These are phyloP conservation scores for Atethmia centrago DNA, from an alignment of 2,888 invertebrate species.

Conservation along the genomic window DNA sequence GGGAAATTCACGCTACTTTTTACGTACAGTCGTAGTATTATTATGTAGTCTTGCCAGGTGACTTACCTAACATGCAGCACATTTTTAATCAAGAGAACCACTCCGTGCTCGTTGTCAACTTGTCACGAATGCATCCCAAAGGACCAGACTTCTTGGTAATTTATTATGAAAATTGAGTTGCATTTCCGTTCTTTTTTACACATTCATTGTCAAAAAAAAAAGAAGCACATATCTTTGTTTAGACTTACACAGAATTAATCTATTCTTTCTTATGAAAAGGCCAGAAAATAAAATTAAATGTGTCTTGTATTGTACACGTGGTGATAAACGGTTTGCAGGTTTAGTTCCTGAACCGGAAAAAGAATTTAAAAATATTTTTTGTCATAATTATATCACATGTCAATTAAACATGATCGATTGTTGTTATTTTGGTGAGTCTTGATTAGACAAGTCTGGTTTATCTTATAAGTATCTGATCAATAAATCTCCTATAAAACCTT, in stretches of 20 bases:
- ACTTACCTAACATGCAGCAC: not conserved
- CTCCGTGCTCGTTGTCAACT: not conserved
- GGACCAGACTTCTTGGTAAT: not conserved
- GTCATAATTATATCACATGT: not conserved
- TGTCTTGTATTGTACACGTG: not conserved
- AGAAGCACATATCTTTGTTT: not conserved
- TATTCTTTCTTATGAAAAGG: too few relatives aligned
- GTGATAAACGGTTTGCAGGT: too few relatives aligned
- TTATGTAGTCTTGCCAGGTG: not conserved
- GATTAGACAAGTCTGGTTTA: not conserved
- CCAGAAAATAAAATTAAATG: not conserved
- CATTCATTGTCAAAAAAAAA: not conserved
- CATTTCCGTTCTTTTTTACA: not conserved
- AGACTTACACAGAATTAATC: not conserved
- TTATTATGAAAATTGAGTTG: not conserved
- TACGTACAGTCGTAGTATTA: not conserved
- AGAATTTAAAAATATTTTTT: not conserved
- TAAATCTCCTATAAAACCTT: not conserved
- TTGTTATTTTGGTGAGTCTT: not conserved
- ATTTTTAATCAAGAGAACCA: not conserved
- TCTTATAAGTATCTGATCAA: not conserved
- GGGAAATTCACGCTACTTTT: not conserved
- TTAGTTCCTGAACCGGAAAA: not conserved
- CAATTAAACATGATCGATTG: conserved; percentile 6
- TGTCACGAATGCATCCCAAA: not conserved